Percentiles rank a stretch among this genome's conserved stretches.
phyloP scores from a whole-genome alignment of 2,797 vertebrate species.

The Gymnopithys bicolor region DNA sequence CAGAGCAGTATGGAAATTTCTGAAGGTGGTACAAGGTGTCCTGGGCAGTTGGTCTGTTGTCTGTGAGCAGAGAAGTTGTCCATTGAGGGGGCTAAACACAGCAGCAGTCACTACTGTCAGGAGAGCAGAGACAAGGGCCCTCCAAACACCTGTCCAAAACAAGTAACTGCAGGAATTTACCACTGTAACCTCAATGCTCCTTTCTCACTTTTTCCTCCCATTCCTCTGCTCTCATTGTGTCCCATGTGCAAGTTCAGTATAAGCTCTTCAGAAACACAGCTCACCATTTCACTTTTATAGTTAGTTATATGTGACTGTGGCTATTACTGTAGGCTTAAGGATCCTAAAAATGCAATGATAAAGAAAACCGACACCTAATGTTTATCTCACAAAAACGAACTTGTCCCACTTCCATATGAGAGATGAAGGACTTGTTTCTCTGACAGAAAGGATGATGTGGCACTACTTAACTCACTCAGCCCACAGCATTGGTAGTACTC shows the following conservation, averaged over 20 bases:
- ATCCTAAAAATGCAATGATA: not conserved
- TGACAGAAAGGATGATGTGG: not conserved
- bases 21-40: not conserved
- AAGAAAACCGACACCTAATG: not conserved
- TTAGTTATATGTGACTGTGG: not conserved
- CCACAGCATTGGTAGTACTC: not conserved
- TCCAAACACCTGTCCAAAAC: not conserved
- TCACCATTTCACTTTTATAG: not conserved
- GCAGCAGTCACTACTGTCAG: not conserved
- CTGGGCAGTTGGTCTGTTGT: not conserved
- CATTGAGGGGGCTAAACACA: not conserved
- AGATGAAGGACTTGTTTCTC: not conserved
- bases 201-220: not conserved
- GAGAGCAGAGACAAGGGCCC: not conserved
- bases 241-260: not conserved
- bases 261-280: not conserved
- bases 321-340: not conserved
- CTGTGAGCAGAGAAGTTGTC: not conserved
- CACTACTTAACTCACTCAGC: not conserved
- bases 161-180: not conserved
- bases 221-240: not conserved
- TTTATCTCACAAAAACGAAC: not conserved
- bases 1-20: not conserved
- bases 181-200: accelerated
- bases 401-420: not conserved